Percentiles rank a stretch among this genome's conserved stretches.
Evolutionary conservation across 2,888 invertebrate genomes (phyloP).

Genomic region (Ormyrus labotus): DNA sequence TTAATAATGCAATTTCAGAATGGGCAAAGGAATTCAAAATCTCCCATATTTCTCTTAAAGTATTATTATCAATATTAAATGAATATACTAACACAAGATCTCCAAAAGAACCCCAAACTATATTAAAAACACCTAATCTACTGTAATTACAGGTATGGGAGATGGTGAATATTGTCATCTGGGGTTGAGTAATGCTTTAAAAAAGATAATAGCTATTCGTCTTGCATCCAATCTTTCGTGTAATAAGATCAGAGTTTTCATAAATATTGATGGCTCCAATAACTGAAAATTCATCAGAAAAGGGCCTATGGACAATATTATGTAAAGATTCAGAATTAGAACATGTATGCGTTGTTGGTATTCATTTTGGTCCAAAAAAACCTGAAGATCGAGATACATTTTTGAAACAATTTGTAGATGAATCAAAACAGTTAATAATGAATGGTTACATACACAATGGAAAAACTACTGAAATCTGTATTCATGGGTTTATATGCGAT

Average conservation of each 20-base stretch:
- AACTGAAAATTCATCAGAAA: constrained; percentile 19
- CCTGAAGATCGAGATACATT: constrained; percentile 10
- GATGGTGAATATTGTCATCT: constrained; percentile 41
- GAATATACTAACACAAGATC: constrained; percentile 12
- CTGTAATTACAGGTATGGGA: constrained; percentile 22
- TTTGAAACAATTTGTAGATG: constrained; percentile 7
- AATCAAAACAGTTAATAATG: not conserved
- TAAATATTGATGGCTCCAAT: constrained; percentile 22
- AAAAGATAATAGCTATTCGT: constrained; percentile 13
- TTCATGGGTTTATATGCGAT: constrained; percentile 14
- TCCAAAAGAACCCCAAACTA: constrained; percentile 41
- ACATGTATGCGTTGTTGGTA: not conserved
- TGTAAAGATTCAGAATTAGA: constrained; percentile 12
- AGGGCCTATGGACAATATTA: constrained; percentile 17
- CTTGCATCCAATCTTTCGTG: not conserved
- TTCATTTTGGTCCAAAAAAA: constrained; percentile 19
- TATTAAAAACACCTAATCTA: constrained; percentile 38
- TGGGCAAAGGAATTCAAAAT: constrained; percentile 16
- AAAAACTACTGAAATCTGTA: not conserved
- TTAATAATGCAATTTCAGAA: not conserved
- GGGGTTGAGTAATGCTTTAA: not conserved
- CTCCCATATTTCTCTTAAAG: not conserved
- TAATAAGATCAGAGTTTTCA: not conserved
- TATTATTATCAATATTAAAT: constrained; percentile 18
- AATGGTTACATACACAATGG: not conserved